phyloP scores from a whole-genome alignment of 2,113 vertebrate genomes.

The Erpornis zantholeuca region DNA sequence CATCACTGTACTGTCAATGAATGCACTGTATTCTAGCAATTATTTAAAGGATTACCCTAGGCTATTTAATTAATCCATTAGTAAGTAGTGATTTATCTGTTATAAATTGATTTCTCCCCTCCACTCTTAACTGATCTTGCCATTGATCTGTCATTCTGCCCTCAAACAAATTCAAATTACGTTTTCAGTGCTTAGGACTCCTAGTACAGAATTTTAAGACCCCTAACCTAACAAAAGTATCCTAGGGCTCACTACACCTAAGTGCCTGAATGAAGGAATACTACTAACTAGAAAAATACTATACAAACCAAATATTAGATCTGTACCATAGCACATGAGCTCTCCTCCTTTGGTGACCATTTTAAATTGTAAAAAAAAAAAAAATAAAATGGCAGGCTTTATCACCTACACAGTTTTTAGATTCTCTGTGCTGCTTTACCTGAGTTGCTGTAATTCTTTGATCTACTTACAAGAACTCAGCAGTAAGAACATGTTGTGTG shows the following conservation, averaged over 20 bases:
- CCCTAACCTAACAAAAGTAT: neutral
- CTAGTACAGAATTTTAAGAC: neutral
- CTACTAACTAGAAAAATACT: neutral
- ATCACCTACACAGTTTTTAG: neutral
- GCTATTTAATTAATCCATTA: slow-evolving; percentile 49
- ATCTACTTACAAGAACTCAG: neutral
- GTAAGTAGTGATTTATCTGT: slow-evolving; percentile 22
- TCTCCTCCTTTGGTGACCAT: neutral
- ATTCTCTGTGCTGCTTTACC: neutral
- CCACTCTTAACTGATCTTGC: neutral
- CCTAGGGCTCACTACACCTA: neutral
- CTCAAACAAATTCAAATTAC: neutral
- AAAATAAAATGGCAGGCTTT: neutral
- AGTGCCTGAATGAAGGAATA: neutral
- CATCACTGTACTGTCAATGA: neutral
- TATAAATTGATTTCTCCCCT: slow-evolving; percentile 34
- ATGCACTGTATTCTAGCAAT: neutral
- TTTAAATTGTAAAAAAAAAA: neutral
- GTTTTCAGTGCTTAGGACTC: neutral
- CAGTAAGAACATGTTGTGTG: neutral
- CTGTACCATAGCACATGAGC: neutral
- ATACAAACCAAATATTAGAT: neutral
- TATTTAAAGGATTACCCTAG: neutral
- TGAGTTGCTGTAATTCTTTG: neutral
- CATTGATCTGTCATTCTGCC: slow-evolving; percentile 19